Evolutionary conservation across 2,888 invertebrate genomes (phyloP), one percentile per base, ranked within the genome.

Genomic region (Iphiclides podalirius): DNA sequence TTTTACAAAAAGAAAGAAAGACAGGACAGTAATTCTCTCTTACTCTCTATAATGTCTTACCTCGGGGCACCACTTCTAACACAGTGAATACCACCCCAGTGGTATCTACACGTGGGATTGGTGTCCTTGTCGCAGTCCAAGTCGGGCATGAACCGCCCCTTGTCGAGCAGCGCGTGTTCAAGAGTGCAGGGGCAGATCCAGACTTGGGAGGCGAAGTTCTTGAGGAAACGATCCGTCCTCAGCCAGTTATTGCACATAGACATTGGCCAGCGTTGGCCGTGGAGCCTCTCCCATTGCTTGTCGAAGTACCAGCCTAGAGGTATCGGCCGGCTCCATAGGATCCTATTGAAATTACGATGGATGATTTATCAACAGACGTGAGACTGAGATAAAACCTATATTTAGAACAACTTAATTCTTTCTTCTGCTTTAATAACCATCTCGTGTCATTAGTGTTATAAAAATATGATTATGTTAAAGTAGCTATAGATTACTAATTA

Each of bases 221-320:
- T 96, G 53, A 92, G 75, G 79, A 90, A 92, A 63, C 96, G 90
- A 75, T 98, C 97, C 39, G 93, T 92, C 75, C 93, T 92, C 34
- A 97, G 92, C 98, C 98, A 99, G 61, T 94, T 93, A 75, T 96
- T 94, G 77, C 99, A 99, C 67, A 96, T 90, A 2, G 91, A 84
- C 51, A 93, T 91, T 0, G 96, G 91, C 98, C 98, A 99, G 49
- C 93, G 91, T 3, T 77, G 72, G 0, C 98, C 98, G 62, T 94
- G 92, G 39, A 91, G 75, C 12, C 92, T 87, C 70, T 95, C 93
- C 98, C 98, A 98, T 75, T 97, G 97, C 0, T 94, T 93, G 0
- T 91, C 92, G 71, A 97, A 97, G 75, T 98, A 98, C 98, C 98
- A 98, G 0, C 91, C 96, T 8, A 98, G 83, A 1, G 98, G 98